Conservation (phyloP, 2,888 invertebrate genomes). For the Erpobdella octoculata region DNA sequence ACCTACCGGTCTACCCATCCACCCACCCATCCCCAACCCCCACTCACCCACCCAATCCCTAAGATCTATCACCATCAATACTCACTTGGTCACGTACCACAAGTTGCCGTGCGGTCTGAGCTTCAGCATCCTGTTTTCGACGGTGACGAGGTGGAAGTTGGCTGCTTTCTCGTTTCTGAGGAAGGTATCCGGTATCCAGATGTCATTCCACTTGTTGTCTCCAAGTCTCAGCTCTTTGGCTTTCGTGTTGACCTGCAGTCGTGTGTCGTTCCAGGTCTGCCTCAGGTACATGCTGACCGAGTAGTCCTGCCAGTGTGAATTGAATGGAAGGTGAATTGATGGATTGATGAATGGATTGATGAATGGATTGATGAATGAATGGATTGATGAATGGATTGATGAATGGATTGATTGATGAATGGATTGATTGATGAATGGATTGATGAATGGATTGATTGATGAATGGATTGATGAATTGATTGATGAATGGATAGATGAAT, state of each 20-base stretch:
- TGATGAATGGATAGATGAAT: neutral
- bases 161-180: slow-evolving; percentile 35
- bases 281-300: slow-evolving; percentile 38
- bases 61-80: no score
- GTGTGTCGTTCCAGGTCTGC: slow-evolving; percentile 37
- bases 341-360: neutral
- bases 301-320: slow-evolving; percentile 35
- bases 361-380: neutral
- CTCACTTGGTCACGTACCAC: slow-evolving; percentile 37
- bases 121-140: slow-evolving; percentile 33
- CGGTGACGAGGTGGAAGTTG: slow-evolving; percentile 34
- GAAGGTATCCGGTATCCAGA: slow-evolving; percentile 38
- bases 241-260: slow-evolving; percentile 33
- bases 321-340: neutral
- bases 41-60: neutral
- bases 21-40: neutral
- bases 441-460: neutral
- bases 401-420: neutral
- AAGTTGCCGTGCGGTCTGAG: slow-evolving; percentile 26
- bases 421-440: neutral
- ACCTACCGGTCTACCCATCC: neutral
- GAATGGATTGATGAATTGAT: neutral
- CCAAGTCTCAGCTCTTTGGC: slow-evolving; percentile 31
- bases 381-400: neutral
- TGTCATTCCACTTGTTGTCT: slow-evolving; percentile 33